phyloP scores from a whole-genome alignment of 53 echinoderm and acorn worm species.

The Holothuria leucospilota region DNA sequence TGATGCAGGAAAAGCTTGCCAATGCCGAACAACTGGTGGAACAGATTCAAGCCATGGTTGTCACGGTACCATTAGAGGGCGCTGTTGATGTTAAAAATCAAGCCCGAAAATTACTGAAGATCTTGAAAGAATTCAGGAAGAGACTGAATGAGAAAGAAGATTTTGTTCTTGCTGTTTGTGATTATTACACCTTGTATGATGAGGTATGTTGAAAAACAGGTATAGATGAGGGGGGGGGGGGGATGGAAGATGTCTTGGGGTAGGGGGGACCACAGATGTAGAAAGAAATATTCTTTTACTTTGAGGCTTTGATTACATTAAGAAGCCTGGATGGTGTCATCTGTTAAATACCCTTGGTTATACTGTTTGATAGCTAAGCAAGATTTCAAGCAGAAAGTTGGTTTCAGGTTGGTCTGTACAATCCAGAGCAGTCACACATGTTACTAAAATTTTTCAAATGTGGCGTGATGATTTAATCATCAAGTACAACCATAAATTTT shows the following conservation, averaged over 20 bases:
- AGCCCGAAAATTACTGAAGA: slow-evolving; percentile 64
- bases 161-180: slow-evolving; percentile 67
- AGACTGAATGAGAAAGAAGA: slow-evolving; percentile 69
- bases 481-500: no score
- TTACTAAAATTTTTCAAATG: no score
- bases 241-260: neutral
- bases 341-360: no score
- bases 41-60: slow-evolving; percentile 65
- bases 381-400: no score
- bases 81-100: slow-evolving; percentile 59
- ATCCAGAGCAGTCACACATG: no score
- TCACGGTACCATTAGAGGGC: slow-evolving; percentile 27
- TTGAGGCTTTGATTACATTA: neutral
- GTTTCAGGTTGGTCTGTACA: no score
- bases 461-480: no score
- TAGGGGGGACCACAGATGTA: no score
- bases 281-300: neutral
- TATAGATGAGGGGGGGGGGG: neutral
- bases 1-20: slow-evolving; percentile 69
- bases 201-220: slow-evolving; percentile 65
- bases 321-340: neutral
- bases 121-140: slow-evolving; percentile 65
- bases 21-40: slow-evolving; percentile 64
- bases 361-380: no score
- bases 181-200: slow-evolving; percentile 76